Evolutionary conservation across 2,888 invertebrate species (phyloP).

Genomic region (Eledone cirrhosa): DNA sequence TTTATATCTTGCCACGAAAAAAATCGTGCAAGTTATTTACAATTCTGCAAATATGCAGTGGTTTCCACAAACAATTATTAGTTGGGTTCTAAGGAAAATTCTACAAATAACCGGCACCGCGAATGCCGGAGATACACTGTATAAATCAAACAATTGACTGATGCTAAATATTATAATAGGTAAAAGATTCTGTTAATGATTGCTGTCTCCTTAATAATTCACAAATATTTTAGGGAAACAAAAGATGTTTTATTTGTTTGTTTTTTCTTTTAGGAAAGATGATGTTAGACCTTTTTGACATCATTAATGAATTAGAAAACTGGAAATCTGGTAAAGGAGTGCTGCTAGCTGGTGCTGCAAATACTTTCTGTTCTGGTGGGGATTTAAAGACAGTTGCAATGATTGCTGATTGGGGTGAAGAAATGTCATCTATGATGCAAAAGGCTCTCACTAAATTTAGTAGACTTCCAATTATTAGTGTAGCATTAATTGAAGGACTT

Average conservation of each 20-base stretch:
- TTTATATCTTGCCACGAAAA: too few species aligned
- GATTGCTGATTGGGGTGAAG: conserved; percentile 61
- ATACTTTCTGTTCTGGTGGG: conserved; percentile 71
- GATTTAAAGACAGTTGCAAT: conserved; percentile 67
- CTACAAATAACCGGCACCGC: too few species aligned
- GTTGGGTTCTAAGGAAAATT: too few species aligned
- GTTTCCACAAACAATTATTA: too few species aligned
- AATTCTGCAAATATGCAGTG: too few species aligned
- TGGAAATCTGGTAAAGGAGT: conserved; percentile 69
- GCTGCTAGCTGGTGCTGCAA: conserved; percentile 67
- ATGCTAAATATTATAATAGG: too few species aligned
- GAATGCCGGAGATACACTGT: too few species aligned
- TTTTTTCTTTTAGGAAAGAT: conserved; percentile 67
- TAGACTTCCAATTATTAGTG: conserved; percentile 68
- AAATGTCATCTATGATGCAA: conserved; percentile 69
- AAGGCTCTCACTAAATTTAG: conserved; percentile 64
- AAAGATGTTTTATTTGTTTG: background rate
- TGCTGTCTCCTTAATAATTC: too few species aligned
- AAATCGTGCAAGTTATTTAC: too few species aligned
- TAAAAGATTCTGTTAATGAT: too few species aligned
- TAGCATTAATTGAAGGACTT: conserved; percentile 69
- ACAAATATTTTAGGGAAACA: too few species aligned
- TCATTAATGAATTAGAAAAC: conserved; percentile 66
- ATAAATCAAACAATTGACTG: too few species aligned
- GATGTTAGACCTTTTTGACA: conserved; percentile 70